Evolutionary conservation across 2,797 vertebrate genomes (phyloP).

Genomic region (Zenarchopterus dispar): DNA sequence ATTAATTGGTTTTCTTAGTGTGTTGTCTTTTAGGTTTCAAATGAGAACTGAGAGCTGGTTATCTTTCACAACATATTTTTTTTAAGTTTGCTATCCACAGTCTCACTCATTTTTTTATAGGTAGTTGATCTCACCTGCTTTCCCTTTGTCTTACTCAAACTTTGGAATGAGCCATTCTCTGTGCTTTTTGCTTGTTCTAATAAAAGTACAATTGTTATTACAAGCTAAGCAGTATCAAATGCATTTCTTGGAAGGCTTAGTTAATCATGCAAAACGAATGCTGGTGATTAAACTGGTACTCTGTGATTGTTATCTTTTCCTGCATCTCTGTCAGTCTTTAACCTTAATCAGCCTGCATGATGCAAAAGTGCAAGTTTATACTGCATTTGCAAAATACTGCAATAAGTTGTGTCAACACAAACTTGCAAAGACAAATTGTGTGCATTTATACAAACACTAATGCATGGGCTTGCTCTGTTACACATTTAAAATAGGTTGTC

Average conservation of each 20-base stretch:
- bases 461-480: constrained; percentile 62
- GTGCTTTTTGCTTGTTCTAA: constrained; percentile 36
- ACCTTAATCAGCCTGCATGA: constrained; percentile 58
- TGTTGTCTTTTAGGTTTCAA: constrained; percentile 30
- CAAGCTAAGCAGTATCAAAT: neutral
- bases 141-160: constrained; percentile 19
- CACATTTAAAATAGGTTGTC: constrained; percentile 67
- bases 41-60: constrained; percentile 27
- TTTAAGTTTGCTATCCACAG: constrained; percentile 16
- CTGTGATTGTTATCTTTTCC: constrained; percentile 9
- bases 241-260: constrained; percentile 17
- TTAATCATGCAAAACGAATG: constrained; percentile 10
- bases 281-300: constrained; percentile 13
- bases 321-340: neutral
- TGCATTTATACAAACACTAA: constrained; percentile 30
- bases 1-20: constrained; percentile 8
- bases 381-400: constrained; percentile 15
- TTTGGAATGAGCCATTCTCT: constrained; percentile 4
- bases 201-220: constrained; percentile 14
- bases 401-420: constrained; percentile 19
- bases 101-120: constrained; percentile 1
- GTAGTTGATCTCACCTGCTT: constrained; percentile 5
- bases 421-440: constrained; percentile 4
- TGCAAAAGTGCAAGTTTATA: constrained; percentile 31
- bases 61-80: constrained; percentile 27